Percentiles rank a stretch among this genome's conserved stretches.
Conservation (phyloP, 2,113 vertebrate species). For the Bagarius yarrelli region DNA sequence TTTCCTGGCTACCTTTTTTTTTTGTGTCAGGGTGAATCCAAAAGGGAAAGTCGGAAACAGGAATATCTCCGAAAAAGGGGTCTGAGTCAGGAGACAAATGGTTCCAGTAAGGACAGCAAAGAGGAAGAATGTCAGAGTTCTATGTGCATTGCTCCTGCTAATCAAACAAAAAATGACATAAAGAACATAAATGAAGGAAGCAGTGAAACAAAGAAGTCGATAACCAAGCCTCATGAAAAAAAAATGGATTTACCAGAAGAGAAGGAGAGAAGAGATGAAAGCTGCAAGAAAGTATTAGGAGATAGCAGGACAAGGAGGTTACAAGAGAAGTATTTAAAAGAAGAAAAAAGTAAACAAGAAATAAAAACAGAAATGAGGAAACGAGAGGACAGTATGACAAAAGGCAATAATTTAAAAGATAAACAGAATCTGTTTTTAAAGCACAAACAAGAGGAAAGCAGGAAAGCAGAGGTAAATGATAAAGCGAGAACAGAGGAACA, state of each 20-base stretch:
- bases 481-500: conserved; percentile 31
- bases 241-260: conserved; percentile 59
- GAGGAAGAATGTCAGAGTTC: conserved; percentile 46
- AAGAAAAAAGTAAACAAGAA: conserved; percentile 61
- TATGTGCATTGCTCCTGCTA: conserved; percentile 28
- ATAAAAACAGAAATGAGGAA: conserved; percentile 61
- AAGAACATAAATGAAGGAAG: conserved; percentile 64
- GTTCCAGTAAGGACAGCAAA: conserved; percentile 45
- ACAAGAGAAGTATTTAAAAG: conserved; percentile 68
- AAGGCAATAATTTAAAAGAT: conserved; percentile 66
- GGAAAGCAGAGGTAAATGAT: neutral
- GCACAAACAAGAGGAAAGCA: conserved; percentile 53
- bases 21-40: conserved; percentile 58
- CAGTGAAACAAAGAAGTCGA: conserved; percentile 71
- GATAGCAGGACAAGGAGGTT: conserved; percentile 72
- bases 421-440: conserved; percentile 60
- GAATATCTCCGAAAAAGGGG: conserved; percentile 73
- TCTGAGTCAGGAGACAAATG: conserved; percentile 68
- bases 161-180: conserved; percentile 55
- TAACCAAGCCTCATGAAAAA: conserved; percentile 69
- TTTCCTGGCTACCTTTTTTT: conserved; percentile 34
- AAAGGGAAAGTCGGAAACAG: conserved; percentile 73
- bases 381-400: conserved; percentile 53
- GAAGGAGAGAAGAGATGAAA: conserved; percentile 67
- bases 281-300: conserved; percentile 58